Conservation (phyloP, 2,888 invertebrate genomes). For the Micropterix aruncella region DNA sequence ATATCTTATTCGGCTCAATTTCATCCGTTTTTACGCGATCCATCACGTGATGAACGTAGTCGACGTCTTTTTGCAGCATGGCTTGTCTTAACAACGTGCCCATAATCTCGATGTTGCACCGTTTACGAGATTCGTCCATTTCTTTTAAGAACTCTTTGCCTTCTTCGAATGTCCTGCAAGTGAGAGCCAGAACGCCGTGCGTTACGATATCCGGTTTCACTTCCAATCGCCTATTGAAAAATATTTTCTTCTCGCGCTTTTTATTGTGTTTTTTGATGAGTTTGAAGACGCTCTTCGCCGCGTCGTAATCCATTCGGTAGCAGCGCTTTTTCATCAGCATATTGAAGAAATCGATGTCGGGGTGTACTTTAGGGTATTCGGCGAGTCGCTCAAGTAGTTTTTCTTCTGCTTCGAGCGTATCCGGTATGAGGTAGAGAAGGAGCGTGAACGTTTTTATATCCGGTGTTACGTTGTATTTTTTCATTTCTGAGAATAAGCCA, state of each 20-base stretch:
- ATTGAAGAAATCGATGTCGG: conserved; percentile 77
- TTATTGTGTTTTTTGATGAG: conserved; percentile 38
- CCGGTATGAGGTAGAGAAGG: conserved; percentile 57
- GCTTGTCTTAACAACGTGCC: conserved; percentile 2
- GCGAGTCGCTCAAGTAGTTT: conserved; percentile 45
- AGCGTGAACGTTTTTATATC: conserved; percentile 68
- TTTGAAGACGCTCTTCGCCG: conserved; percentile 47
- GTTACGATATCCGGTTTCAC: conserved; percentile 64
- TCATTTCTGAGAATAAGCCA: conserved; percentile 67
- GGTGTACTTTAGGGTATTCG: conserved; percentile 39
- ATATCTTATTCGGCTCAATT: background rate
- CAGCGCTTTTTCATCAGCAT: conserved; percentile 72
- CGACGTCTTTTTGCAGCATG: background rate
- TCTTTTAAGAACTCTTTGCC: conserved; percentile 51
- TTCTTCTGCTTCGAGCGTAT: conserved; percentile 50
- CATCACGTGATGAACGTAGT: background rate
- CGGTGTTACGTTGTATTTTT: conserved; percentile 47
- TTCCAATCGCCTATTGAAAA: conserved; percentile 26
- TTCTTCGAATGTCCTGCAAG: conserved; percentile 50
- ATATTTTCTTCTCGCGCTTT: conserved; percentile 20
- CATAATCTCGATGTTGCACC: conserved; percentile 23
- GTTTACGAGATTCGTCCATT: conserved; percentile 51
- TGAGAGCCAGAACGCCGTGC: conserved; percentile 72
- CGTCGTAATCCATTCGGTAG: conserved; percentile 49
- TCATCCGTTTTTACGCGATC: background rate